Conservation (phyloP, 2,113 vertebrate genomes). For the Patagioenas fasciata region DNA sequence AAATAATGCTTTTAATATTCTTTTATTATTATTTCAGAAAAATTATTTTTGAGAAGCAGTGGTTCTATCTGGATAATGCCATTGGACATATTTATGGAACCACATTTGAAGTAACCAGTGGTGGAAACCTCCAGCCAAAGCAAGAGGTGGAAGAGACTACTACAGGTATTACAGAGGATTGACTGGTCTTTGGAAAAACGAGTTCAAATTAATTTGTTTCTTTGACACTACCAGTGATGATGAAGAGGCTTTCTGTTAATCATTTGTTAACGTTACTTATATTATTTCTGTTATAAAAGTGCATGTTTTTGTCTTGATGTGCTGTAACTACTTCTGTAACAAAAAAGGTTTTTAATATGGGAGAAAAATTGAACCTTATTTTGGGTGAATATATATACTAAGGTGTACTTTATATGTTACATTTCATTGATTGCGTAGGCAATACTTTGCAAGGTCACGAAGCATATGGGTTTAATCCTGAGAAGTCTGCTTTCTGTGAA, state of each 20-base stretch:
- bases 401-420: not conserved
- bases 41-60: slow-evolving; percentile 95
- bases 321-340: not conserved
- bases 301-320: not conserved
- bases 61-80: slow-evolving; percentile 90
- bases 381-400: not conserved
- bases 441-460: not conserved
- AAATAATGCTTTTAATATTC: not conserved
- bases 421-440: not conserved
- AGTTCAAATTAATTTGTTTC: not conserved
- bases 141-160: slow-evolving; percentile 72
- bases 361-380: not conserved
- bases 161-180: slow-evolving; percentile 71
- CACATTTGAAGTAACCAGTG: slow-evolving; percentile 86
- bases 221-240: not conserved
- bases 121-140: slow-evolving; percentile 84
- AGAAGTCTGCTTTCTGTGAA: slow-evolving; percentile 15
- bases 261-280: not conserved
- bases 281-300: not conserved
- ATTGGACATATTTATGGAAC: slow-evolving; percentile 88
- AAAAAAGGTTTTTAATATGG: not conserved
- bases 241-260: not conserved
- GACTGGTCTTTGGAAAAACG: not conserved
- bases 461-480: not conserved
- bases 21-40: slow-evolving; percentile 79